Base-by-base conservation (phyloP, 2,797 vertebrate species). In the Tympanoctomys barrerae region DNA sequence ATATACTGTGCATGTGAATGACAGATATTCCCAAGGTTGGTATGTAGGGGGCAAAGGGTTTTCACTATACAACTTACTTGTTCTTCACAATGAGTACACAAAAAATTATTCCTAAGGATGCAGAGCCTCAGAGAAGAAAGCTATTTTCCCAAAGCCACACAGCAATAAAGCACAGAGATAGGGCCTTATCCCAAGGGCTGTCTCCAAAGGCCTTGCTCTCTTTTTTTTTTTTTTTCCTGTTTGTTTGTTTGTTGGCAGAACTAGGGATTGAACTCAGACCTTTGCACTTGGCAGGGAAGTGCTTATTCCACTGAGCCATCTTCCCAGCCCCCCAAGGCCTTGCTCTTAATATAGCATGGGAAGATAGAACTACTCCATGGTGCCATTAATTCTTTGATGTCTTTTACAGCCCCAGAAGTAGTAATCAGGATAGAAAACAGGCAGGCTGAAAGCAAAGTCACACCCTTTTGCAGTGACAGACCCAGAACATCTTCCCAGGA, bases 71-170 rank as follows among this genome's bases (percentile, higher is more conserved):
- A 26, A 49, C 26, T 66, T 77, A 80, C 49, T 88, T 84, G 85
- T 66, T 90, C 66, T 84, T 39, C 26, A 81, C 33, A 79, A 87
- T 22, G 70, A 85, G 39, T 18, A 26, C 26, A 24, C 12, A 75
- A 81, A 42, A 79, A 95, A 75, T 42, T 42, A 66, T 2, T 64
- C 8, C 26, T 80, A 75, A 95, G 26, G 42, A 77, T 78, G 84
- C 1, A 7, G 33, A 93, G 42, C 22, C 5, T 83, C 86, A 93
- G 85, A 90, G 59, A 91, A 90, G 66, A 92, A 94, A 84, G 62
- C 8, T 89, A 49, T 6, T 77, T 94, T 92, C 64, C 62, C 22
- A 57, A 90, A 90, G 79, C 54, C 42, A 80, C 57, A 86, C 7
- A 91, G 66, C 49, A 62, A 64, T 64, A 52, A 89, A 93, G 26